These are phyloP conservation scores for Anastrepha ludens DNA, from an alignment of 1,140 invertebrate species.

Conservation along the genomic window DNA sequence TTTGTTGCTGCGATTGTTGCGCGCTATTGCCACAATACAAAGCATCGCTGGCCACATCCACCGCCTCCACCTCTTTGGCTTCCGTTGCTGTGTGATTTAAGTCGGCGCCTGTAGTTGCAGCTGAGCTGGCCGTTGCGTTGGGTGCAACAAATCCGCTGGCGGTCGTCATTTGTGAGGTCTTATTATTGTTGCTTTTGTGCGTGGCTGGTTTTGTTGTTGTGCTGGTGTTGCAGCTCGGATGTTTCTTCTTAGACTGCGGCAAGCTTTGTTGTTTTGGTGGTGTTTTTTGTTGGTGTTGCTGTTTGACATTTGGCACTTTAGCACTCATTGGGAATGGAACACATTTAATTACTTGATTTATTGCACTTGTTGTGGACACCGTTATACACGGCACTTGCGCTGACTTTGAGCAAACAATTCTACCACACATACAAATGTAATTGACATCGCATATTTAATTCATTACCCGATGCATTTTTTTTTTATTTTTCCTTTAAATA, in stretches of 20 bases:
- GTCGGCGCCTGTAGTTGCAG: slow-evolving; percentile 14
- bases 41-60: slow-evolving; percentile 72
- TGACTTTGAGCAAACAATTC: neutral
- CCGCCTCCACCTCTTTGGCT: slow-evolving; percentile 55
- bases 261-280: neutral
- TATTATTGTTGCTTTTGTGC: slow-evolving; percentile 30
- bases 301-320: slow-evolving; percentile 50
- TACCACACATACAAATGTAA: neutral
- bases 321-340: slow-evolving; percentile 49
- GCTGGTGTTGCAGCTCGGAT: slow-evolving; percentile 5
- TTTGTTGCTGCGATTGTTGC: neutral
- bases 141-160: slow-evolving; percentile 53
- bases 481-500: neutral
- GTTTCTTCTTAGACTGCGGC: neutral
- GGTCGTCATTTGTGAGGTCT: slow-evolving; percentile 53
- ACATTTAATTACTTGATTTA: slow-evolving; percentile 43
- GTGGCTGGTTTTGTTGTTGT: slow-evolving; percentile 36
- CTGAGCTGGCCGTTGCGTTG: neutral
- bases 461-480: neutral
- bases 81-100: slow-evolving; percentile 47
- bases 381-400: neutral
- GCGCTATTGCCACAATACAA: slow-evolving; percentile 62
- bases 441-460: neutral
- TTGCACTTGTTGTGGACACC: slow-evolving; percentile 30
- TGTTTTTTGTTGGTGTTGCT: neutral